phyloP scores from a whole-genome alignment of 2,888 invertebrate species.

The Megaustenia siamemsis region DNA sequence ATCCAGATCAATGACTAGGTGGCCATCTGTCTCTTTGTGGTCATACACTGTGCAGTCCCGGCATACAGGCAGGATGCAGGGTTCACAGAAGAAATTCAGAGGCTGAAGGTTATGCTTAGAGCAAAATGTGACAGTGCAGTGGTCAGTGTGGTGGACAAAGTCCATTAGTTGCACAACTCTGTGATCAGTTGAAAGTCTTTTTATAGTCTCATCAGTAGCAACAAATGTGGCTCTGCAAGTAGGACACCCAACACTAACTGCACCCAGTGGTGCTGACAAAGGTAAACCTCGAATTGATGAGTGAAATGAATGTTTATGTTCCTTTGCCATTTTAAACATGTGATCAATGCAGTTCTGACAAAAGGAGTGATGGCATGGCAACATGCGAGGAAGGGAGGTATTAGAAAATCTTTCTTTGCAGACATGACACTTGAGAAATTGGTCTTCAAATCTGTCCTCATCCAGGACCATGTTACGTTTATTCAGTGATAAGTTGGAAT shows the following conservation, averaged over 20 bases:
- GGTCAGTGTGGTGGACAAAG: constrained; percentile 70
- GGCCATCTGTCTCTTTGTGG: constrained; percentile 67
- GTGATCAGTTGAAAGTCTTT: constrained; percentile 70
- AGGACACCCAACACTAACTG: constrained; percentile 71
- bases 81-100: constrained; percentile 75
- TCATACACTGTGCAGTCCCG: constrained; percentile 73
- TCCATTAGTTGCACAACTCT: constrained; percentile 73
- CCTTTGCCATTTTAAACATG: constrained; percentile 65
- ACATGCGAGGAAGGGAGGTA: constrained; percentile 65
- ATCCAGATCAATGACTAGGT: constrained; percentile 71
- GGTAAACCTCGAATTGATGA: constrained; percentile 50
- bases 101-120: constrained; percentile 71
- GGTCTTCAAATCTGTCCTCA: constrained; percentile 69
- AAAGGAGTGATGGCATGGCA: constrained; percentile 74
- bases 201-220: constrained; percentile 68
- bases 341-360: constrained; percentile 65
- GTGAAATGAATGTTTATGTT: constrained; percentile 64
- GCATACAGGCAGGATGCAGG: constrained; percentile 68
- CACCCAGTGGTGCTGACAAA: constrained; percentile 58
- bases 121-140: constrained; percentile 70
- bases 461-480: constrained; percentile 70
- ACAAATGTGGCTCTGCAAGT: constrained; percentile 67
- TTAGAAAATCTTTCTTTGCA: constrained; percentile 68
- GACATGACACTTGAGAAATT: constrained; percentile 70
- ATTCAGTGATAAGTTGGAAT: constrained; percentile 52